Conservation (phyloP, 2,113 vertebrate species). For the Lutjanus erythropterus region DNA sequence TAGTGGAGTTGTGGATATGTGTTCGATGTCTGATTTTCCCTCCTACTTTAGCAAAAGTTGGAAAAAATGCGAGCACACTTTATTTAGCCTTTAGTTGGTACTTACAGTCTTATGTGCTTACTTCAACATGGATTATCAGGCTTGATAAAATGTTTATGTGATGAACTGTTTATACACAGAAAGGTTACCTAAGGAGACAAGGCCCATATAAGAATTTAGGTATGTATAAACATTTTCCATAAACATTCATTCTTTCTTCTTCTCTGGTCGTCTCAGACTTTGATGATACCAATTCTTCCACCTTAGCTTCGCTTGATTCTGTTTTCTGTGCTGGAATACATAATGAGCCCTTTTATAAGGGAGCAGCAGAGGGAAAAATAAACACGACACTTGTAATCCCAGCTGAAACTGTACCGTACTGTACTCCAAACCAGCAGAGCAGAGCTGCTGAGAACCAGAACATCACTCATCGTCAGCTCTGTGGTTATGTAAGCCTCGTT, state of each 20-base stretch:
- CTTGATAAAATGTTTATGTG: not conserved
- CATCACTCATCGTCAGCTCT: slow-evolving; percentile 39
- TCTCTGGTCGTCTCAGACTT: not conserved
- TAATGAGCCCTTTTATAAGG: slow-evolving; percentile 36
- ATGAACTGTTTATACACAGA: not conserved
- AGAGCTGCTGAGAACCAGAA: slow-evolving; percentile 27
- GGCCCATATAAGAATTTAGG: not conserved
- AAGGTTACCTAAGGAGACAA: too few species aligned
- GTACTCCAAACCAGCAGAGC: slow-evolving; percentile 19
- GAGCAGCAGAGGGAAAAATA: slow-evolving; percentile 20
- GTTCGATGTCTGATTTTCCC: too few species aligned
- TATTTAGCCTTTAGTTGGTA: not conserved
- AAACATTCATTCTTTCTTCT: too few species aligned
- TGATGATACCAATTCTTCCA: not conserved
- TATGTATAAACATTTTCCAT: too few species aligned
- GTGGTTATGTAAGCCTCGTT: slow-evolving; percentile 52
- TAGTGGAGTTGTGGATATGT: not conserved
- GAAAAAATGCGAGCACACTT: not conserved
- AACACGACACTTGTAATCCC: slow-evolving; percentile 40
- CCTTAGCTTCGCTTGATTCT: not conserved
- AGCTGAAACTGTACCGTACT: slow-evolving; percentile 11
- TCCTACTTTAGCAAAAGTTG: not conserved
- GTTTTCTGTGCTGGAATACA: not conserved
- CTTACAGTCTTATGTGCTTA: not conserved
- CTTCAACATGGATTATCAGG: not conserved